Conservation (phyloP, 2,888 invertebrate species). For the Temnothorax ravouxi region DNA sequence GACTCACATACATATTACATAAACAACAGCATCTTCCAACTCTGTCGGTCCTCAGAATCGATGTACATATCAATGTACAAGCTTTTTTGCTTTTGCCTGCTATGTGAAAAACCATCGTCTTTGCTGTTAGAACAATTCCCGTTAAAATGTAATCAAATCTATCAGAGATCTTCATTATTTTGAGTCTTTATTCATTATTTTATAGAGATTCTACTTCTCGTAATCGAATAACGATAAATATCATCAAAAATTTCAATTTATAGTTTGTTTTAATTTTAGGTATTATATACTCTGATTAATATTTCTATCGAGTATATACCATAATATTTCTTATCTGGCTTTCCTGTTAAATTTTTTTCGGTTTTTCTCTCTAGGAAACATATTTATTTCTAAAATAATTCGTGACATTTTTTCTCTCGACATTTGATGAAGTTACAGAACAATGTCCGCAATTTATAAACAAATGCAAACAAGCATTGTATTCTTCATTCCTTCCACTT, state of each 20-base stretch:
- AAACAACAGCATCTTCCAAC: constrained; percentile 39
- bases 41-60: constrained; percentile 58
- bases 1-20: constrained; percentile 51
- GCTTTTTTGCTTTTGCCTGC: neutral
- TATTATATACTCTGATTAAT: neutral
- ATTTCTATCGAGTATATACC: neutral
- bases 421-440: neutral
- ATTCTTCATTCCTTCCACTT: neutral
- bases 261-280: neutral
- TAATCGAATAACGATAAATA: neutral
- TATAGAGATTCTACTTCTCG: neutral
- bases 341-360: neutral
- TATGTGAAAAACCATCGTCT: neutral
- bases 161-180: neutral
- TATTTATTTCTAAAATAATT: neutral
- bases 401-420: neutral
- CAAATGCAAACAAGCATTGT: neutral
- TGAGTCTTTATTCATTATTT: neutral
- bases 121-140: neutral
- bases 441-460: neutral
- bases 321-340: neutral
- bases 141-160: neutral
- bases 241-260: neutral
- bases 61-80: constrained; percentile 31
- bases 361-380: neutral